These are phyloP conservation scores for Benthosema pterotum DNA, from an alignment of 2,797 vertebrate species.

Conservation along the genomic window DNA sequence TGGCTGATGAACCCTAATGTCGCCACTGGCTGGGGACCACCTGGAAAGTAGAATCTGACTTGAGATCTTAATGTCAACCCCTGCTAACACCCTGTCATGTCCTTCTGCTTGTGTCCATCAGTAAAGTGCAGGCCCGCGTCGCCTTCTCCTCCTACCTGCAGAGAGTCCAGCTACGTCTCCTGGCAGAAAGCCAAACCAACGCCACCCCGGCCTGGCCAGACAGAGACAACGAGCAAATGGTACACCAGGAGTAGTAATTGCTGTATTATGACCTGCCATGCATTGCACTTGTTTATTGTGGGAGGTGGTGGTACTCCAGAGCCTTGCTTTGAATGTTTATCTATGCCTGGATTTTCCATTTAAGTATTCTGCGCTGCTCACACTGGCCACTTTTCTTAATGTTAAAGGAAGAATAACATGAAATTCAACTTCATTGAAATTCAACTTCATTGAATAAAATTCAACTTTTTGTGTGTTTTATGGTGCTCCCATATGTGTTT, in stretches of 20 bases:
- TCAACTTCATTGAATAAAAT: too few species aligned
- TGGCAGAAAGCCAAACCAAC: slow-evolving; percentile 81
- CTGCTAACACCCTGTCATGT: background rate
- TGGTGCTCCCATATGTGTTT: too few species aligned
- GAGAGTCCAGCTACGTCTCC: slow-evolving; percentile 89
- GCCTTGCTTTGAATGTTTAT: slow-evolving; percentile 47
- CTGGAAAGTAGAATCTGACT: too few species aligned
- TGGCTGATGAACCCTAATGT: too few species aligned
- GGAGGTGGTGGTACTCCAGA: slow-evolving; percentile 25
- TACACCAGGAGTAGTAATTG: slow-evolving; percentile 59
- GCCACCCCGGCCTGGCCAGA: slow-evolving; percentile 81
- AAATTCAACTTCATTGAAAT: too few species aligned
- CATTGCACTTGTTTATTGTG: slow-evolving; percentile 20
- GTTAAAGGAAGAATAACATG: too few species aligned
- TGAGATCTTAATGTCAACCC: too few species aligned
- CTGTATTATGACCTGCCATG: slow-evolving; percentile 20
- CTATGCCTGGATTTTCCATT: slow-evolving; percentile 52
- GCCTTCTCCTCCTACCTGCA: slow-evolving; percentile 95
- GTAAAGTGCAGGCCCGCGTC: slow-evolving; percentile 94
- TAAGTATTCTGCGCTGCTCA: slow-evolving; percentile 57
- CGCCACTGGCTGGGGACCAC: too few species aligned
- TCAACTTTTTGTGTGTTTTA: too few species aligned
- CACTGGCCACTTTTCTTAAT: slow-evolving; percentile 41
- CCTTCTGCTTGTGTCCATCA: slow-evolving; percentile 57
- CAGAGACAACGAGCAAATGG: slow-evolving; percentile 94